Evolutionary conservation across 2,113 vertebrate species (phyloP).

Genomic region (Chlorocebus sabaeus): DNA sequence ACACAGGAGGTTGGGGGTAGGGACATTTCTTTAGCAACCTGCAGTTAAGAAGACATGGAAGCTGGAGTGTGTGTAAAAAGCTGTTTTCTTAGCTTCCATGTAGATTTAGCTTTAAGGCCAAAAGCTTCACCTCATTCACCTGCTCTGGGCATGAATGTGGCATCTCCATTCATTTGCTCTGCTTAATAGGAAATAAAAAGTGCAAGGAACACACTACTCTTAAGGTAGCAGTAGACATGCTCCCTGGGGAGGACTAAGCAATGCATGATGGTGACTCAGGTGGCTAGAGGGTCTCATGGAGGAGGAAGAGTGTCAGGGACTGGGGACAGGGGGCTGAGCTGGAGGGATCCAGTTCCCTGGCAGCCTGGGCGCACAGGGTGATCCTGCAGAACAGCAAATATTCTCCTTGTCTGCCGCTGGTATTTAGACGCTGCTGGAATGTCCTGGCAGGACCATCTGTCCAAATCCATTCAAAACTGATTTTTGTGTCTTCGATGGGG

Average conservation of each 20-base stretch:
- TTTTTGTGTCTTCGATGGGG: constrained; percentile 54
- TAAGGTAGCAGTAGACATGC: neutral
- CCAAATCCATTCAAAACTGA: constrained; percentile 68
- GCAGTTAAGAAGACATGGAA: neutral
- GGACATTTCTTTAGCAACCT: neutral
- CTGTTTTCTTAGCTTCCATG: neutral
- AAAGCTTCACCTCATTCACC: neutral
- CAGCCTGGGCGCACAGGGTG: neutral
- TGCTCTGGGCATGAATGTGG: neutral
- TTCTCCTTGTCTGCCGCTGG: constrained; percentile 21
- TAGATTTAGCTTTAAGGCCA: neutral
- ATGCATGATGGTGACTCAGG: neutral
- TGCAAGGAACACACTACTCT: neutral
- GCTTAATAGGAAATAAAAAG: neutral
- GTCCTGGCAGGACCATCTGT: constrained; percentile 56
- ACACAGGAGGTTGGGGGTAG: neutral
- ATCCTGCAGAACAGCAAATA: neutral
- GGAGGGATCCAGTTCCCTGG: neutral
- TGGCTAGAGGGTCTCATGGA: neutral
- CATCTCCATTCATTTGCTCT: neutral
- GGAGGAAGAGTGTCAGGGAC: neutral
- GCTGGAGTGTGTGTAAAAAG: neutral
- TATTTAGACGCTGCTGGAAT: constrained; percentile 34
- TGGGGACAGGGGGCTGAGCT: neutral
- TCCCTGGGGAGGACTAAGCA: neutral